Evolutionary conservation across 2,888 invertebrate genomes (phyloP), one percentile per base, ranked within the genome.

Genomic region (Meiosimyza decipiens): DNA sequence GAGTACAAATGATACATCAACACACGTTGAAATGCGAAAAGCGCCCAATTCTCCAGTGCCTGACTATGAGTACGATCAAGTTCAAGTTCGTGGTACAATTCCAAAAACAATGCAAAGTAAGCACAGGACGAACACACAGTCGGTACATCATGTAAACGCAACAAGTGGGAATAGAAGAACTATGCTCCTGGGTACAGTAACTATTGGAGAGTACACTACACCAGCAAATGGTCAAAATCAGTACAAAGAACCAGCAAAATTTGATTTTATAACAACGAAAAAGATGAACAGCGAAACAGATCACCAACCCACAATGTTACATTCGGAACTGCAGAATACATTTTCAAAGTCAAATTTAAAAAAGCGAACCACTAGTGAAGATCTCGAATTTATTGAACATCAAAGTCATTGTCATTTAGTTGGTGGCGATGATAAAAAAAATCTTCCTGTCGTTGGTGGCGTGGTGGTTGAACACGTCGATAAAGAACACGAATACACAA

Each of bases 331-430:
- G 77, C 91, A 90, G 71, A 90, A 93, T 73, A 94, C 94, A 7
- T 87, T 94, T 74, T 93, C 92, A 80, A 90, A 94, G 83, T 93
- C 94, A 71, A 93, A 94, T 88, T 89, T 94, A 81, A 91, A 90
- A 81, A 92, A 91, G 88, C 90, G 91, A 87, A 76, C 74, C 59
- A 72, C 72, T 5, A 33, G 49, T 51, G 69, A 28, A 57, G 72
- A 15, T 50, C 3, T 51, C 28, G 28, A 55, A 12, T 40, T 52
- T 16, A 50, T 75, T 57, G 78, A 79, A 55, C 80, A 80, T 71
- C 77, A 79, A 47, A 76, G 77, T 33, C 75, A 79, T 71, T 80
- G 80, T 62, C 77, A 77, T 18, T 50, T 16, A 49, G 52, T 22
- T 60, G 52, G 59, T 62, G 51, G 13, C 69, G 40, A 16, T 60